phyloP scores from a whole-genome alignment of 2,797 vertebrate species.

The Crocodylus rhombifer region DNA sequence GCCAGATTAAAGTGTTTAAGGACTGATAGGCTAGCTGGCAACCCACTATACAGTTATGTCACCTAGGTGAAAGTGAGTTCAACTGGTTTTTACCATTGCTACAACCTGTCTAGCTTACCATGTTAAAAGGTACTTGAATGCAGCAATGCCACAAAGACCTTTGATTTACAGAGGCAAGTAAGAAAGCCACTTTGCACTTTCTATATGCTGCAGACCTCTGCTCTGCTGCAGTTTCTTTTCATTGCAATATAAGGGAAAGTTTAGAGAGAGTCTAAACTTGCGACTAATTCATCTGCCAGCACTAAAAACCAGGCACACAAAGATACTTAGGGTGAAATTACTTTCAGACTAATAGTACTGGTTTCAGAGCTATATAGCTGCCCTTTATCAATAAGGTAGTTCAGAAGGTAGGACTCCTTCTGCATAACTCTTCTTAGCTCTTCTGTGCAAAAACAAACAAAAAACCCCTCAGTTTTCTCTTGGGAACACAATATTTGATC shows the following conservation, averaged over 20 bases:
- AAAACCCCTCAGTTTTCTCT: background rate
- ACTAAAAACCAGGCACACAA: background rate
- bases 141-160: background rate
- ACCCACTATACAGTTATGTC: too few species aligned
- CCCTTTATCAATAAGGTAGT: background rate
- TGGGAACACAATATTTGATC: background rate
- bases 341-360: background rate
- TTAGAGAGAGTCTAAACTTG: background rate
- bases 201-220: background rate
- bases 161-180: background rate
- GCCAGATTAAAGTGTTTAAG: too few species aligned
- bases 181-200: background rate
- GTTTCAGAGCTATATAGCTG: background rate
- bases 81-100: too few species aligned
- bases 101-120: too few species aligned
- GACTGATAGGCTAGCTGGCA: too few species aligned
- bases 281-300: background rate
- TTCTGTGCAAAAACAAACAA: background rate
- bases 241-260: background rate
- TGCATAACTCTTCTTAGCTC: background rate
- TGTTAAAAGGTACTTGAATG: background rate
- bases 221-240: background rate
- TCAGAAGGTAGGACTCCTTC: background rate
- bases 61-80: too few species aligned
- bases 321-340: background rate